A percentile compares a stretch with the other conserved stretches of the same genome.
Evolutionary conservation across 2,113 vertebrate species (phyloP).

Genomic region (Semnornis frantzii): DNA sequence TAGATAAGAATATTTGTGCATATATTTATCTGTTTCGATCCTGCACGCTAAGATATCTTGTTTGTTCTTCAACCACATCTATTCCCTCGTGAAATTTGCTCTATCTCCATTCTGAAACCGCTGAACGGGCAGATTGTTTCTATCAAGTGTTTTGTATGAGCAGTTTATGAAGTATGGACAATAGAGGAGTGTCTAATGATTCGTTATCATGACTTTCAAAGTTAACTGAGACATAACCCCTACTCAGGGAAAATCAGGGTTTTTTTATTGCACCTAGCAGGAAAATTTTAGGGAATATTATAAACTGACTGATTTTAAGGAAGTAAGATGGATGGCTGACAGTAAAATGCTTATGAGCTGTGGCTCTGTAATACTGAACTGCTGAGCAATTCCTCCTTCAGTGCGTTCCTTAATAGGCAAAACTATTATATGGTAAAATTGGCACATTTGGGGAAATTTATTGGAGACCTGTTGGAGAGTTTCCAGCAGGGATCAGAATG

Average conservation of each 20-base stretch:
- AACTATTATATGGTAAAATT: neutral
- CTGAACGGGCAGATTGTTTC: neutral
- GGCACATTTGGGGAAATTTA: neutral
- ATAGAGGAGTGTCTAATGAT: neutral
- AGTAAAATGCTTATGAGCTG: neutral
- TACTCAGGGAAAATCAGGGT: neutral
- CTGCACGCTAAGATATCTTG: neutral
- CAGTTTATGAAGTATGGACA: constrained; percentile 10
- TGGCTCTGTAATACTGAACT: neutral
- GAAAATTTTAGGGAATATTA: constrained; percentile 15
- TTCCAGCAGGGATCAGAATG: constrained; percentile 8
- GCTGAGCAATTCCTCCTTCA: neutral
- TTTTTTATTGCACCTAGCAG: neutral
- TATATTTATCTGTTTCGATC: neutral
- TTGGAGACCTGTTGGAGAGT: neutral
- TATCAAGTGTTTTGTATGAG: neutral
- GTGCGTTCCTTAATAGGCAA: neutral
- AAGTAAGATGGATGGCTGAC: neutral
- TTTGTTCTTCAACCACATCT: neutral
- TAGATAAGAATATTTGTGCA: no score
- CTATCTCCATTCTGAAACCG: neutral
- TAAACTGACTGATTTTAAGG: neutral
- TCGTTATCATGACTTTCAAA: neutral
- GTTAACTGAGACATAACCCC: neutral
- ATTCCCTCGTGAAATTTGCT: neutral